Evolutionary conservation across 1,140 invertebrate species (phyloP), one percentile per base, ranked within the genome.

Genomic region (Panonychus citri): DNA sequence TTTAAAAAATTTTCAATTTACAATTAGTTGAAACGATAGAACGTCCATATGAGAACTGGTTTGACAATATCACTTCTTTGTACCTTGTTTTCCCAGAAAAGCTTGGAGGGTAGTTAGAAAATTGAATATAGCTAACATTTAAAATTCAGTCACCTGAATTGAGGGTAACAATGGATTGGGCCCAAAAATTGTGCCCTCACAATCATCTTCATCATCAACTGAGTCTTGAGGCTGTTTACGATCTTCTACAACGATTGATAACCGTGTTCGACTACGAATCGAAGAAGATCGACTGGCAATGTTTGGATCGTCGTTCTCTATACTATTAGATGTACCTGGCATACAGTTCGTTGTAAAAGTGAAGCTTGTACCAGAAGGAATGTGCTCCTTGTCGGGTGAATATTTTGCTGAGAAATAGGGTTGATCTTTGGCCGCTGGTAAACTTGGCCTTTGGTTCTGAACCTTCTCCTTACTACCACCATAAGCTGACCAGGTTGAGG

Each of bases 401-500:
- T 42, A 46, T 26, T 42, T 55, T 4, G 24, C 26, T 17, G 17
- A 42, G 19, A 43, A 55, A 43, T 46, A 55, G 30, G 34, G 21
- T 26, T 42, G 34, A 26, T 56, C 55, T 49, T 56, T 56, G 30
- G 21, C 34, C 10, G 56, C 40, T 15, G 58, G 58, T 28, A 59
- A 64, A 56, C 62, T 63, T 17, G 64, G 64, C 48, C 64, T 60
- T 42, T 65, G 64, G 26, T 57, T 54, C 43, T 65, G 64, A 15
- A 65, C 53, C 50, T 65, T 65, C 24, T 65, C 64, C 54, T 64
- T 65, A 26, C 61, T 59, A 30, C 49, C 62, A 3, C 61, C 63
- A 53, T 63, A 65, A 42, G 62, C 56, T 28, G 64, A 65, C 64
- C 64, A 65, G 34, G 64, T 65, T n/a, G 57, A 61, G 1, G 64